phyloP scores from a whole-genome alignment of 2,113 vertebrate species.

The Marcusenius ussheri region DNA sequence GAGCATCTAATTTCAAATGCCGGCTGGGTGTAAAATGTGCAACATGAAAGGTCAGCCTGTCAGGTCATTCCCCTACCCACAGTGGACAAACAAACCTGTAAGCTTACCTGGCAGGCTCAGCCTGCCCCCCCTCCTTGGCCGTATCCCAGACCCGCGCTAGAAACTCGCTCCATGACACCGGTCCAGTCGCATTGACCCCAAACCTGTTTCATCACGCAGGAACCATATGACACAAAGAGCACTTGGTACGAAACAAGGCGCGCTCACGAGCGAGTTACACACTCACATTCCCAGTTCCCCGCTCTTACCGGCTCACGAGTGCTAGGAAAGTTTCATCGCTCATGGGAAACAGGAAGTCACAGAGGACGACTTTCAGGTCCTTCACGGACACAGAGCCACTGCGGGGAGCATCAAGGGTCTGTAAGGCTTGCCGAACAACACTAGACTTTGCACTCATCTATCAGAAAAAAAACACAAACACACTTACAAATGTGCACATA shows the following conservation, averaged over 20 bases:
- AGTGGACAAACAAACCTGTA: background rate
- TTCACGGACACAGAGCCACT: constrained; percentile 58
- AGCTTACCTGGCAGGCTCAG: constrained; percentile 30
- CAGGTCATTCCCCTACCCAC: background rate
- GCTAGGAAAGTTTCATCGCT: constrained; percentile 58
- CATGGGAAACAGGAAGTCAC: constrained; percentile 60
- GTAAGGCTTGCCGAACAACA: constrained; percentile 52
- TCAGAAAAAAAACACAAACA: constrained; percentile 19
- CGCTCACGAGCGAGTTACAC: too few species aligned
- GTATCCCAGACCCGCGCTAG: constrained; percentile 36
- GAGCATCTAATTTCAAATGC: background rate
- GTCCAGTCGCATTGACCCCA: constrained; percentile 41
- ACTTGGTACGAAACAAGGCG: background rate
- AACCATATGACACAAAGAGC: background rate
- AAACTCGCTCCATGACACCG: constrained; percentile 54
- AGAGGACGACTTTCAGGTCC: constrained; percentile 62
- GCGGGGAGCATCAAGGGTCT: constrained; percentile 53
- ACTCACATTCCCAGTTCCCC: constrained; percentile 7
- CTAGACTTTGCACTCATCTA: constrained; percentile 34
- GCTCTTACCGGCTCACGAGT: constrained; percentile 66
- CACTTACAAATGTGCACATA: constrained; percentile 14
- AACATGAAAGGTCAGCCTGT: constrained; percentile 4
- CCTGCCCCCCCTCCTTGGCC: constrained; percentile 14
- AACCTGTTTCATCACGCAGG: constrained; percentile 35
- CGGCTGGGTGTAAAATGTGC: background rate